Conservation (phyloP, 2,113 vertebrate genomes). For the Megaleporinus macrocephalus region DNA sequence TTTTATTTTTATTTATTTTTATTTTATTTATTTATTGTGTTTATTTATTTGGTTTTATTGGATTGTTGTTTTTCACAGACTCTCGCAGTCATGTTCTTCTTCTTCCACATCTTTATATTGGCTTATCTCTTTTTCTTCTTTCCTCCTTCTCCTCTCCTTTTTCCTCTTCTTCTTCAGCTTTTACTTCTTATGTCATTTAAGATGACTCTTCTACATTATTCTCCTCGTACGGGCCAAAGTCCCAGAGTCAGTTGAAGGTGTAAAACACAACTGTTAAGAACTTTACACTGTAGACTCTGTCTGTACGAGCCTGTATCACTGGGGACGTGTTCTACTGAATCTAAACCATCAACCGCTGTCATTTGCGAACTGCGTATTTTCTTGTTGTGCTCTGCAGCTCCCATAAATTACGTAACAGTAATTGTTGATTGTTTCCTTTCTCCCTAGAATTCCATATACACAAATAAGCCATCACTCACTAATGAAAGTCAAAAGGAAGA, state of each 20-base stretch:
- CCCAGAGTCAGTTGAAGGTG: neutral
- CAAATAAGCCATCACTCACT: slow-evolving; percentile 45
- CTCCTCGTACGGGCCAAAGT: too few relatives aligned
- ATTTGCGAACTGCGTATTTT: neutral
- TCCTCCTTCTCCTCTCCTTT: too few relatives aligned
- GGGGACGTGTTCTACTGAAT: neutral
- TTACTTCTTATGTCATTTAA: too few relatives aligned
- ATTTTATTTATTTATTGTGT: neutral
- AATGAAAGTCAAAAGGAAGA: slow-evolving; percentile 40
- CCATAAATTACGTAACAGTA: slow-evolving; percentile 14
- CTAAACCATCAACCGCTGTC: neutral
- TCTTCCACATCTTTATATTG: too few relatives aligned
- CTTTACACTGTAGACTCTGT: too few relatives aligned
- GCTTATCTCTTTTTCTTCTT: too few relatives aligned
- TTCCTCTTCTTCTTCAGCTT: too few relatives aligned
- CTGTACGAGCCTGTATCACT: neutral
- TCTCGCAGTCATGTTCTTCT: neutral
- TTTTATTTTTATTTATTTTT: neutral
- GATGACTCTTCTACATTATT: too few relatives aligned
- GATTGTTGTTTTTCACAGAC: too few relatives aligned
- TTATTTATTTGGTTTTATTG: neutral
- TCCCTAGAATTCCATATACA: neutral
- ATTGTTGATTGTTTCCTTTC: slow-evolving; percentile 31
- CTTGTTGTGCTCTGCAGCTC: neutral
- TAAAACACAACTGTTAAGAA: too few relatives aligned